Evolutionary conservation across 37 sponge, comb jelly and placozoan species (phyloP).

Genomic region (Hormiphora californensis): DNA sequence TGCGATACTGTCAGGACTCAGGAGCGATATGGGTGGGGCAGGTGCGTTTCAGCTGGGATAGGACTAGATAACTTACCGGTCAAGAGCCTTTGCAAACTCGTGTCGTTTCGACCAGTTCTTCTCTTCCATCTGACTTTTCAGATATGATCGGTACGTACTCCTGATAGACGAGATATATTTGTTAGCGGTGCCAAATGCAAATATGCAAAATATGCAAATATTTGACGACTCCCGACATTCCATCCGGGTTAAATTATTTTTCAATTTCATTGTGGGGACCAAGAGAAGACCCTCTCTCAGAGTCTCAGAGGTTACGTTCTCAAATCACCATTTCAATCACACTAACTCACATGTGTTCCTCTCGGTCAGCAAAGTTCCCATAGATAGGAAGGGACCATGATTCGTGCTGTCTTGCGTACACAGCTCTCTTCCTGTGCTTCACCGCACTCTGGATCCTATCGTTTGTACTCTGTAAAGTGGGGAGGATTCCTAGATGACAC

Average conservation of each 20-base stretch:
- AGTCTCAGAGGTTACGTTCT: not conserved
- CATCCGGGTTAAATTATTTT: not conserved
- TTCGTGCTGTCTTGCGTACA: conserved; percentile 40
- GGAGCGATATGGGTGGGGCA: not conserved
- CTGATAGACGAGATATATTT: not conserved
- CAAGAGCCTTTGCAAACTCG: not conserved
- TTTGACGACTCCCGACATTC: not conserved
- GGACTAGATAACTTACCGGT: not conserved
- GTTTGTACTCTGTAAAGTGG: conserved; percentile 27
- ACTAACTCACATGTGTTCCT: not conserved
- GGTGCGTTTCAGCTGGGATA: not conserved
- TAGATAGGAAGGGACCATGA: conserved; percentile 39
- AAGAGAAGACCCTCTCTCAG: not conserved
- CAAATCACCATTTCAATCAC: not conserved
- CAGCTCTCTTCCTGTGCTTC: conserved; percentile 9
- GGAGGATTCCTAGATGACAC: not conserved
- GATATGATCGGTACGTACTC: not conserved
- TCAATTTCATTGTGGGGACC: not conserved
- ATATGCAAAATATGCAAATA: not conserved
- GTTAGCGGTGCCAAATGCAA: too few species aligned
- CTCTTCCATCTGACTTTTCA: conserved; percentile 53
- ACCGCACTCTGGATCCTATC: conserved; percentile 47
- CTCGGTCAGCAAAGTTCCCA: conserved; percentile 5
- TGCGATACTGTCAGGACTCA: too few species aligned
- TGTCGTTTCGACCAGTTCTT: conserved; percentile 40